Conservation (phyloP, 2,888 invertebrate genomes). For the Aleiodes leptofemur region DNA sequence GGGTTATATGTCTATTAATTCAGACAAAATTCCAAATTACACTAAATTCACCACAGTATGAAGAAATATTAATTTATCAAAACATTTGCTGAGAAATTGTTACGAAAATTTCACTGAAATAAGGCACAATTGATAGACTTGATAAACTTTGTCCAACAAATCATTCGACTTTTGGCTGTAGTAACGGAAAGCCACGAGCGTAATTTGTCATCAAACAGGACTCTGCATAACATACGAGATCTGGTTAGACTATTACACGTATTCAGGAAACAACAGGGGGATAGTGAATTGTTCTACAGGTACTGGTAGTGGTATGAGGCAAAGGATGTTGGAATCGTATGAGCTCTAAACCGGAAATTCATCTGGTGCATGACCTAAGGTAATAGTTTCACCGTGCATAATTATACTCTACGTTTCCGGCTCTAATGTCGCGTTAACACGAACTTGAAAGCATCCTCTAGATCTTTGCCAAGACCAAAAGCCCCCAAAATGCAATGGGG, state of each 20-base stretch:
- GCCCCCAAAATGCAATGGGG: slow-evolving; percentile 30
- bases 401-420: slow-evolving; percentile 66
- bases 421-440: slow-evolving; percentile 66
- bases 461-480: slow-evolving; percentile 16
- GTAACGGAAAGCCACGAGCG: slow-evolving; percentile 19
- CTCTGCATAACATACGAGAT: slow-evolving; percentile 24
- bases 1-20: not conserved
- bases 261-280: slow-evolving; percentile 1
- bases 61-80: not conserved
- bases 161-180: not conserved
- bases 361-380: slow-evolving; percentile 62
- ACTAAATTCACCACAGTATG: not conserved
- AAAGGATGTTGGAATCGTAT: slow-evolving; percentile 1
- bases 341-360: slow-evolving; percentile 59
- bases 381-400: slow-evolving; percentile 69
- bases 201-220: slow-evolving; percentile 40
- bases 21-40: not conserved
- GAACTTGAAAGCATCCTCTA: slow-evolving; percentile 45
- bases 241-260: not conserved
- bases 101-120: not conserved
- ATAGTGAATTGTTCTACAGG: slow-evolving; percentile 40
- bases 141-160: not conserved
- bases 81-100: not conserved
- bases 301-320: slow-evolving; percentile 26
- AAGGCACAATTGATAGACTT: no score